Evolutionary conservation across 30 jellyfish, hydroid and myxozoan species (phyloP).

Genomic region (Hydra vulgaris): DNA sequence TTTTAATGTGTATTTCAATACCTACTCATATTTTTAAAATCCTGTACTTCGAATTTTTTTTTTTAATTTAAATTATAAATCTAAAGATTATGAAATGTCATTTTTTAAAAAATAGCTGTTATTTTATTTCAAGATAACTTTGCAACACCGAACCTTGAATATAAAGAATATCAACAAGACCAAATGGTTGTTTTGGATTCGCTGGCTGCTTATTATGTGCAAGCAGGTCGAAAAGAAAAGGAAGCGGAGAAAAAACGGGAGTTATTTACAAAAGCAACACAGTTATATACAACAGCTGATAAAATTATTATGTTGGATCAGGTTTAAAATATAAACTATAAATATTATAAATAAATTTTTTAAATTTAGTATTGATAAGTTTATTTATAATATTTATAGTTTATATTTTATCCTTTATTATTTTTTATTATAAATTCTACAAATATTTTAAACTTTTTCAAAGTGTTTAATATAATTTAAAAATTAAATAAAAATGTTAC

Average conservation of each 20-base stretch:
- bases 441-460: too few species aligned
- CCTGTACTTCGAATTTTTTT: not conserved
- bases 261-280: slow-evolving; percentile 93
- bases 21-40: not conserved
- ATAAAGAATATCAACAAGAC: slow-evolving; percentile 75
- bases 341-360: too few species aligned
- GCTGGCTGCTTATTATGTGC: slow-evolving; percentile 98
- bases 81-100: not conserved
- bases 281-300: slow-evolving; percentile 94
- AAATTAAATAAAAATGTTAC: not conserved
- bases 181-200: slow-evolving; percentile 96
- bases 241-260: slow-evolving; percentile 81
- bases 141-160: slow-evolving; percentile 78
- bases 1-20: too few species aligned
- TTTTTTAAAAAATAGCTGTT: not conserved
- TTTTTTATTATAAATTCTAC: too few species aligned
- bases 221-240: slow-evolving; percentile 84
- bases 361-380: too few species aligned
- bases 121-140: slow-evolving; percentile 41
- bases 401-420: not conserved
- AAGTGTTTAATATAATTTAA: too few species aligned
- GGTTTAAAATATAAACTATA: slow-evolving; percentile 36
- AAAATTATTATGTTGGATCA: slow-evolving; percentile 96
- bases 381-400: not conserved
- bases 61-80: not conserved